A percentile compares a stretch with the other conserved stretches of the same genome.
phyloP scores from a whole-genome alignment of 2,888 invertebrate species.

The Macrosoma leucophasiata region DNA sequence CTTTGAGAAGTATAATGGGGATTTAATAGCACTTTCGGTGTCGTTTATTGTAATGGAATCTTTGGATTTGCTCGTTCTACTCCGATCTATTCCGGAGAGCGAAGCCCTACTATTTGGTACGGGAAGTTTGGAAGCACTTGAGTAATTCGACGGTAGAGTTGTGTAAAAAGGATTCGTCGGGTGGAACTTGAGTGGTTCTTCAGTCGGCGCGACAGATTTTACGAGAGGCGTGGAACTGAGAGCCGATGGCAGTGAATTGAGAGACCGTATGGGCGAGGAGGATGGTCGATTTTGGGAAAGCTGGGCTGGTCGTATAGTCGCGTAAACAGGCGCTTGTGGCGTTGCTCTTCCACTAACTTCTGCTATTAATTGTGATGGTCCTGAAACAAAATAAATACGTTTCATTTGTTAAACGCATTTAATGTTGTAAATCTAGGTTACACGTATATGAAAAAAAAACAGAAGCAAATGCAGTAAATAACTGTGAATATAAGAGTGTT shows the following conservation, averaged over 20 bases:
- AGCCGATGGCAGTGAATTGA: conserved; percentile 48
- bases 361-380: conserved; percentile 61
- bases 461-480: too few species aligned
- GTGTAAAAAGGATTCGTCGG: conserved; percentile 71
- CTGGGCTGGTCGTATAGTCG: conserved; percentile 55
- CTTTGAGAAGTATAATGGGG: conserved; percentile 43
- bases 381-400: conserved; percentile 50
- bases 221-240: conserved; percentile 53
- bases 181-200: conserved; percentile 56
- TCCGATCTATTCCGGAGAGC: conserved; percentile 54
- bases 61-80: conserved; percentile 41
- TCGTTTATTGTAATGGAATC: conserved; percentile 40
- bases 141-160: conserved; percentile 58
- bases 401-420: too few species aligned
- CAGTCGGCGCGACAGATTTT: conserved; percentile 43
- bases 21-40: conserved; percentile 42
- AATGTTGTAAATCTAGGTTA: too few species aligned
- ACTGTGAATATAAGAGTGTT: too few species aligned
- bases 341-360: conserved; percentile 49
- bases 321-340: conserved; percentile 64
- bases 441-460: too few species aligned
- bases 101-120: conserved; percentile 55
- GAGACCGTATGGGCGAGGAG: conserved; percentile 40
- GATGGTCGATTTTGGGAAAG: conserved; percentile 43
- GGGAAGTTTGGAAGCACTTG: conserved; percentile 63